Conservation (phyloP, 2,888 invertebrate genomes). For the Eremobia ochroleuca region DNA sequence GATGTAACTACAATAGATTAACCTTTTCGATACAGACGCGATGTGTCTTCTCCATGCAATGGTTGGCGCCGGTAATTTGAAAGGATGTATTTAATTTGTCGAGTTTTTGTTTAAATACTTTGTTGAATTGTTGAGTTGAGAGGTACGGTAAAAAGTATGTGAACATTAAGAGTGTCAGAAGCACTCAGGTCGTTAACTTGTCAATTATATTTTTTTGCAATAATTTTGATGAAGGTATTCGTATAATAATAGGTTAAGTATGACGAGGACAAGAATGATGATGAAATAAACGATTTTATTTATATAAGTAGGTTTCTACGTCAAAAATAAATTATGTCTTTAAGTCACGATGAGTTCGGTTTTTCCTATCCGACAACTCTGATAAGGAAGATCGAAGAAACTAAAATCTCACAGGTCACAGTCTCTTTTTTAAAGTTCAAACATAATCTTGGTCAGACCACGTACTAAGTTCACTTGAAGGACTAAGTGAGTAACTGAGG, state of each 20-base stretch:
- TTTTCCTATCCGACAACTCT: not conserved
- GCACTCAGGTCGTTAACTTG: not conserved
- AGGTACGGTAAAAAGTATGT: not conserved
- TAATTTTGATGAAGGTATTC: not conserved
- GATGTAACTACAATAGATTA: slow-evolving; percentile 55
- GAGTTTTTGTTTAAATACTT: slow-evolving; percentile 4
- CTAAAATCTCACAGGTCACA: not conserved
- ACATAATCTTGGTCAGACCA: not conserved
- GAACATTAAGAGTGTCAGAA: not conserved
- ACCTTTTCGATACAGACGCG: slow-evolving; percentile 41
- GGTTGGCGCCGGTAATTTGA: slow-evolving; percentile 40
- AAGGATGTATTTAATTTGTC: slow-evolving; percentile 23
- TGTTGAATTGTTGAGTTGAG: not conserved
- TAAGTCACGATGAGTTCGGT: not conserved
- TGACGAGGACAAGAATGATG: not conserved
- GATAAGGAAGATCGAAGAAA: not conserved
- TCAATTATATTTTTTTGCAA: not conserved
- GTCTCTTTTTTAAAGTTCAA: not conserved
- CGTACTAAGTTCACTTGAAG: not conserved
- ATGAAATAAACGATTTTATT: not conserved
- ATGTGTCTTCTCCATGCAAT: slow-evolving; percentile 38
- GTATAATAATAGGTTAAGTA: not conserved
- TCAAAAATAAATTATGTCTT: not conserved
- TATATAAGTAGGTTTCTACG: not conserved
- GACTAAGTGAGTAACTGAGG: not conserved